A percentile compares a stretch with the other conserved stretches of the same genome.
These are phyloP conservation scores for Nymphalis polychloros DNA, from an alignment of 2,888 invertebrate genomes.

Conservation along the genomic window DNA sequence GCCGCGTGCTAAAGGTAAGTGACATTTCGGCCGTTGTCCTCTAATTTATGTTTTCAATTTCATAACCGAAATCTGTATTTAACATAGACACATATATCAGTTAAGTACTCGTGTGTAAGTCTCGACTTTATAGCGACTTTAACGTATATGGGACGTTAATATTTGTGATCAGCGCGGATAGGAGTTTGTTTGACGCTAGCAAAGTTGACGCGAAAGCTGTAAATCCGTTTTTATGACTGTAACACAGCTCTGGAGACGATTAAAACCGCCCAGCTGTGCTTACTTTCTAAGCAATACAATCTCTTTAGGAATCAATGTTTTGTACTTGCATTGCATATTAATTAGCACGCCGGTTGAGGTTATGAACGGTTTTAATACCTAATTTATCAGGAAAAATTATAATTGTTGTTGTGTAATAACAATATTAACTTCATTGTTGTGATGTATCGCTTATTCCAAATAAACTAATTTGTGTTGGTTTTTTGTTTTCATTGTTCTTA, in stretches of 20 bases:
- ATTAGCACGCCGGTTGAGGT: slow-evolving; percentile 3
- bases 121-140: slow-evolving; percentile 37
- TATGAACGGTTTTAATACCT: background rate
- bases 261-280: slow-evolving; percentile 4
- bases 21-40: slow-evolving; percentile 37
- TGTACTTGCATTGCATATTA: background rate
- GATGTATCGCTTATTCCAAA: no score
- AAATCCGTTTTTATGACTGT: slow-evolving; percentile 27
- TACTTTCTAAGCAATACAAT: slow-evolving; percentile 1
- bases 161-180: slow-evolving; percentile 18
- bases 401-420: no score
- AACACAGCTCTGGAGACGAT: slow-evolving; percentile 8
- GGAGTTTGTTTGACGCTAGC: slow-evolving; percentile 26
- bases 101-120: background rate
- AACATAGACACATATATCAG: no score
- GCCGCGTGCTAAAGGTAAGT: slow-evolving; percentile 57
- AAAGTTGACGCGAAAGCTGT: slow-evolving; percentile 21
- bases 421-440: no score
- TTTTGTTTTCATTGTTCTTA: no score
- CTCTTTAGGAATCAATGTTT: slow-evolving; percentile 5
- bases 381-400: background rate
- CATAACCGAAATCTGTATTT: background rate
- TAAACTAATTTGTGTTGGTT: no score
- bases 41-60: slow-evolving; percentile 1
- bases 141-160: slow-evolving; percentile 42